Conservation (phyloP, 2,888 invertebrate species). For the Magallana nippona region DNA sequence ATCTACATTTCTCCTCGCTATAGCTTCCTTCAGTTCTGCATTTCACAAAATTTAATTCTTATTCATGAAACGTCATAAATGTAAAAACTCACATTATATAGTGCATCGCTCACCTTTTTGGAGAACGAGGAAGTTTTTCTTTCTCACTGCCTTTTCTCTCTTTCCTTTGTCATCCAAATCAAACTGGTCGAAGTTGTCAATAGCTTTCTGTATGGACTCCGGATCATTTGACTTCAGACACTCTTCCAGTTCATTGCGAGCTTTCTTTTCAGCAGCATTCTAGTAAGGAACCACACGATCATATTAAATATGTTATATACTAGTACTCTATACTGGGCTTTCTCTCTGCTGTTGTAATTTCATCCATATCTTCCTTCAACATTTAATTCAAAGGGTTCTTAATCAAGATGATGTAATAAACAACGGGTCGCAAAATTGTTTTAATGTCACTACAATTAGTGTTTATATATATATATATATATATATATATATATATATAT, state of each 20-base stretch:
- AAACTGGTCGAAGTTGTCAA: conserved; percentile 46
- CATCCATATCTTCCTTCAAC: too few species aligned
- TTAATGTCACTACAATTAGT: neutral
- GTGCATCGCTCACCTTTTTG: neutral
- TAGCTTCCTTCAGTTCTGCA: conserved; percentile 58
- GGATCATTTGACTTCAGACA: conserved; percentile 41
- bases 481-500: too few species aligned
- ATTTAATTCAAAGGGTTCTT: too few species aligned
- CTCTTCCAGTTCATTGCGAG: conserved; percentile 41
- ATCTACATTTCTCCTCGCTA: conserved; percentile 56
- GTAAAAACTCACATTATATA: neutral
- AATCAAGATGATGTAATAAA: too few species aligned
- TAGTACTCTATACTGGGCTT: neutral
- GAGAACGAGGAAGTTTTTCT: neutral
- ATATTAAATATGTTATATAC: neutral
- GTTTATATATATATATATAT: too few species aligned
- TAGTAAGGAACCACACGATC: neutral
- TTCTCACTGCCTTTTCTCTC: conserved; percentile 6
- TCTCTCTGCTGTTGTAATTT: too few species aligned
- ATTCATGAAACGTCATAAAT: neutral
- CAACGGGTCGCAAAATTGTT: neutral
- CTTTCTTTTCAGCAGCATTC: conserved; percentile 51
- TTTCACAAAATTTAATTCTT: neutral
- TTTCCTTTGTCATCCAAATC: conserved; percentile 38
- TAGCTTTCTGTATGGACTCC: conserved; percentile 45